Conservation (phyloP, 2,888 invertebrate species). For the Hypercompe scribonia region DNA sequence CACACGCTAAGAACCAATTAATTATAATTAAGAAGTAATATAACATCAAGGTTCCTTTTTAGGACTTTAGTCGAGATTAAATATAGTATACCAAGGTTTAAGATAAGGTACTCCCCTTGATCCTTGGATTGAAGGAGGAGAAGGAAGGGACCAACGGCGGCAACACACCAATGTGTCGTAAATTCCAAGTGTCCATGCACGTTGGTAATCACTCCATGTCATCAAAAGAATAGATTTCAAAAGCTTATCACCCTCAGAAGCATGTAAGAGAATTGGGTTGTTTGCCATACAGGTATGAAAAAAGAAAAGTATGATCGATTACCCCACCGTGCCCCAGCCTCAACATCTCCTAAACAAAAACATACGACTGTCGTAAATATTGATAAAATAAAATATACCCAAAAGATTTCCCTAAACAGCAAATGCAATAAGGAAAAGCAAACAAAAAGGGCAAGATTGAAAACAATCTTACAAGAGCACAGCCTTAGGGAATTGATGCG, state of each 20-base stretch:
- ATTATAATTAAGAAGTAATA: not conserved
- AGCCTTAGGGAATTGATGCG: slow-evolving; percentile 31
- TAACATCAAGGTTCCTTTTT: too few species aligned
- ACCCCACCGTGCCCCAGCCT: not conserved
- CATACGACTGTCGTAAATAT: slow-evolving; percentile 18
- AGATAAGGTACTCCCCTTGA: too few species aligned
- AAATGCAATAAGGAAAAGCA: slow-evolving; percentile 18
- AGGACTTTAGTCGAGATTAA: too few species aligned
- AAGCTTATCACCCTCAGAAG: not conserved
- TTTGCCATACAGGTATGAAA: too few species aligned
- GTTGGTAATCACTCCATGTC: not conserved
- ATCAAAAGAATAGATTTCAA: too few species aligned
- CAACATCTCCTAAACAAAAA: not conserved
- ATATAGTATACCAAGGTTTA: too few species aligned
- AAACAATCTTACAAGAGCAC: slow-evolving; percentile 34
- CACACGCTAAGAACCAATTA: not conserved
- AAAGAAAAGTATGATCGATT: not conserved
- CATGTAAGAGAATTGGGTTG: too few species aligned
- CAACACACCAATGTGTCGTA: too few species aligned
- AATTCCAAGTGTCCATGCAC: too few species aligned
- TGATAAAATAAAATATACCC: slow-evolving; percentile 6
- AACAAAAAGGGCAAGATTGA: slow-evolving; percentile 29
- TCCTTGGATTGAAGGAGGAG: too few species aligned
- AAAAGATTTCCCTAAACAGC: slow-evolving; percentile 12
- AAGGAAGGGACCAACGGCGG: too few species aligned